Evolutionary conservation across 2,888 invertebrate genomes (phyloP), one percentile per base, ranked within the genome.

Genomic region (Nephrocerus scutellatus): DNA sequence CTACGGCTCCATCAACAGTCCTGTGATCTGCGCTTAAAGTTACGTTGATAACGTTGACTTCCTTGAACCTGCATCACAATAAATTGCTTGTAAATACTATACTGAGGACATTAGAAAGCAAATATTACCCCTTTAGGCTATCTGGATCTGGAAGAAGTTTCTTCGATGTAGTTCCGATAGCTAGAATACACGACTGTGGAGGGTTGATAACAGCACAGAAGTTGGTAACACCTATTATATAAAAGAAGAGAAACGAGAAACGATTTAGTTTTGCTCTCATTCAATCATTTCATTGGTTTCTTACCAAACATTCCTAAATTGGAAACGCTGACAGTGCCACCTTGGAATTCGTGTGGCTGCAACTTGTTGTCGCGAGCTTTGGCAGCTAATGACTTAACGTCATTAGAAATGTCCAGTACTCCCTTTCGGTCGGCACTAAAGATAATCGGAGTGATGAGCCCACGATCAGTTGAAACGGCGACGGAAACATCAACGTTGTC

Each of bases 1-100:
- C 98, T 5, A 98, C 86, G 51, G 97, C 97, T 32, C 98, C 98
- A 69, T 98, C 97, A 6, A 98, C 88, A 16, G 93, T 91, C 56
- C 98, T 77, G 69, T 98, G 98, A 72, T 98, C 98, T 57, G 91
- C 91, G 52, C 96, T 95, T 46, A 97, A 75, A 13, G 97, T 97
- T 43, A 95, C 93, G 26, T 80, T 79, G 72, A 97, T 79, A 61
- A 83, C 79, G 52, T 83, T 80, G 3, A 82, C 79, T 53, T 75
- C 72, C 51, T 75, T 77, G 69, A 80, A 87, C 54, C 88, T 88
- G 60, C 20, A 63, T 44, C 2, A 14, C 19, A 35, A 37, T 12
- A 34, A 34, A 22, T 39, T 25, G 21, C n/a, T 25, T 25, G 5
- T 7, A 31, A 16, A 12, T 28, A 12, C 14, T 28, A 12, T 28